A percentile compares a stretch with the other conserved stretches of the same genome.
phyloP scores from a whole-genome alignment of 2,888 invertebrate species.

The Erebia palarica region DNA sequence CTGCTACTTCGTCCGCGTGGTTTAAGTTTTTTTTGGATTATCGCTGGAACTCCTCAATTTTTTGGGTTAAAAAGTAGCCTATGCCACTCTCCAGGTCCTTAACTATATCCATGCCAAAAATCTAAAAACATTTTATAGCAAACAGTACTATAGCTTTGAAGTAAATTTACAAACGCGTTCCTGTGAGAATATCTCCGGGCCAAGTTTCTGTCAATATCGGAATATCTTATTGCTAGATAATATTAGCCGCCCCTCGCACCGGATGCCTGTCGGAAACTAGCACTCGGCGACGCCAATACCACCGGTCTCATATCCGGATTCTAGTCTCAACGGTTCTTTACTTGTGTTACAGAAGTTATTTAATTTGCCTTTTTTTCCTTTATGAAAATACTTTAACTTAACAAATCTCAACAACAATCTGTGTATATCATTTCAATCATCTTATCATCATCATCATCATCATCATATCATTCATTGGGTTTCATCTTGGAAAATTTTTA shows the following conservation, averaged over 20 bases:
- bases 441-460: no score
- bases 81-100: no score
- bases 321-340: constrained; percentile 13
- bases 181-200: constrained; percentile 3
- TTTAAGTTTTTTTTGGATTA: no score
- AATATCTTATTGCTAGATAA: constrained; percentile 30
- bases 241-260: constrained; percentile 23
- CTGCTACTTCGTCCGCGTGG: no score
- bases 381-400: not conserved
- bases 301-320: constrained; percentile 33
- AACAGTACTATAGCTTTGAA: not conserved
- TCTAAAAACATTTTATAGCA: not conserved
- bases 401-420: no score
- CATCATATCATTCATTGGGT: no score
- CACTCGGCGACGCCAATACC: constrained; percentile 33
- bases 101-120: no score
- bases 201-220: constrained; percentile 22
- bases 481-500: no score
- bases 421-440: no score
- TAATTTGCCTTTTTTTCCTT: constrained; percentile 11
- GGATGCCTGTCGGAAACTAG: constrained; percentile 35
- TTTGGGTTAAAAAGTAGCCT: no score
- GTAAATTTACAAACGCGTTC: not conserved
- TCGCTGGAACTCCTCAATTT: no score
- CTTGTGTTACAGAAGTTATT: constrained; percentile 22